Conservation (phyloP, 2,797 vertebrate species). For the Adelosebastes latens region DNA sequence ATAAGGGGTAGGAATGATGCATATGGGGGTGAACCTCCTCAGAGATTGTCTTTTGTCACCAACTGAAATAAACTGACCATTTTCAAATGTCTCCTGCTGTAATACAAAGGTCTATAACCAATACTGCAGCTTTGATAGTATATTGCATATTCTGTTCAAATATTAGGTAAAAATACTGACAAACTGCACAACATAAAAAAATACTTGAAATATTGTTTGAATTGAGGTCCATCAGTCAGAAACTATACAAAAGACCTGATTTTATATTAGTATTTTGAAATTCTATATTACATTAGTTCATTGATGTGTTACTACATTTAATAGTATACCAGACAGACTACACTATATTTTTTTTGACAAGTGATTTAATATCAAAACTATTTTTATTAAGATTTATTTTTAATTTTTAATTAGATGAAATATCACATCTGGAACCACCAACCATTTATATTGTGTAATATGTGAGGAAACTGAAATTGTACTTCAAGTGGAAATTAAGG, state of each 20-base stretch:
- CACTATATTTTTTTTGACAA: neutral
- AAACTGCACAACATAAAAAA: neutral
- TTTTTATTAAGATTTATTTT: neutral
- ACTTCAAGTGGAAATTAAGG: neutral
- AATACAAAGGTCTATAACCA: neutral
- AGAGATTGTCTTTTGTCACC: conserved; percentile 9
- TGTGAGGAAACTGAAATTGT: neutral
- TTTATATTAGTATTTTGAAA: neutral
- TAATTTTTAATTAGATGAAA: neutral
- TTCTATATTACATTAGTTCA: neutral
- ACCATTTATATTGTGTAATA: neutral
- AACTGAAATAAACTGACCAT: conserved; percentile 47
- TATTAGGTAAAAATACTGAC: neutral
- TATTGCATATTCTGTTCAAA: neutral
- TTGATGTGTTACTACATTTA: neutral
- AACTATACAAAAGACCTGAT: neutral
- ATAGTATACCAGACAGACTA: neutral
- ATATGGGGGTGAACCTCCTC: conserved; percentile 19
- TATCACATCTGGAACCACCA: neutral
- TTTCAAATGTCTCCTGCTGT: neutral
- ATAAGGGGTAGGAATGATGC: neutral
- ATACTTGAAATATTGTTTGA: neutral
- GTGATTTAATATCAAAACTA: neutral
- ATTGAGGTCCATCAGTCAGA: neutral
- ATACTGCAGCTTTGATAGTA: neutral